Percentiles rank a stretch among this genome's conserved stretches.
These are phyloP conservation scores for Acanthurus leucopareius DNA, from an alignment of 2,797 vertebrate genomes.

Conservation along the genomic window DNA sequence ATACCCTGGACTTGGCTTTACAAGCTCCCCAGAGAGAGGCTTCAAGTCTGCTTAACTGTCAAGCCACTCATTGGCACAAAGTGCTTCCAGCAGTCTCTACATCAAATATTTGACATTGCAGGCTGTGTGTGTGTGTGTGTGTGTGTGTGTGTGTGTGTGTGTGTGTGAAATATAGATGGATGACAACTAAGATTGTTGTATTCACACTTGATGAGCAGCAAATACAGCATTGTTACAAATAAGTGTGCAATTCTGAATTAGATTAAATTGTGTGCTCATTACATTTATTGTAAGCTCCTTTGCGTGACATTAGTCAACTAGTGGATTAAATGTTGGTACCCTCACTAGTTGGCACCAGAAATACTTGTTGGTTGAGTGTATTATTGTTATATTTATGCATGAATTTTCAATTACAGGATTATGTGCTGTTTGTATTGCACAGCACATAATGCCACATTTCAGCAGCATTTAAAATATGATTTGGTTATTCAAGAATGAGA, in stretches of 20 bases:
- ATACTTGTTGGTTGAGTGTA: too few species aligned
- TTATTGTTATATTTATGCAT: too few species aligned
- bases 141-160: not conserved
- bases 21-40: conserved; percentile 31
- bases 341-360: too few species aligned
- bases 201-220: conserved; percentile 27
- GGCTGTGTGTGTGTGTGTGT: not conserved
- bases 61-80: conserved; percentile 21
- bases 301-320: too few species aligned
- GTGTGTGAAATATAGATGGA: not conserved
- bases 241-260: not conserved
- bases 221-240: not conserved
- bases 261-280: not conserved
- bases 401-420: too few species aligned
- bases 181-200: not conserved
- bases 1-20: conserved; percentile 7
- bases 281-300: not conserved
- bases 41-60: conserved; percentile 35
- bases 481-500: too few species aligned
- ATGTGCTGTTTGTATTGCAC: too few species aligned
- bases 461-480: too few species aligned
- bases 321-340: too few species aligned
- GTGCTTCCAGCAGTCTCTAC: conserved; percentile 31
- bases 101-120: conserved; percentile 62
- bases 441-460: too few species aligned